Evolutionary conservation across 1,140 invertebrate species (phyloP).

Genomic region (Procambarus clarkii): DNA sequence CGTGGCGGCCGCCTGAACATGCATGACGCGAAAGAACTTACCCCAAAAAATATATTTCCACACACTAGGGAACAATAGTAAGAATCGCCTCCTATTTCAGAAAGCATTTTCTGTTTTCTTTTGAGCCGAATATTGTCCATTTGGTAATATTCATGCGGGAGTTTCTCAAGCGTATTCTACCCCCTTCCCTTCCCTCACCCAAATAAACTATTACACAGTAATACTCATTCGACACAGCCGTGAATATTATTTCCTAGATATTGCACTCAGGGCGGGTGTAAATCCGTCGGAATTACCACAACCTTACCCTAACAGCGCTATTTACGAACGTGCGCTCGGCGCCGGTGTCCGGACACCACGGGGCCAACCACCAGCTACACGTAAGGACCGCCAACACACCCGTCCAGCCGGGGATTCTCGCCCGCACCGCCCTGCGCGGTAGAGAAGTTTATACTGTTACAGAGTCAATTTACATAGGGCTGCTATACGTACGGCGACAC

Average conservation of each 20-base stretch:
- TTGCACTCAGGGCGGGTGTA: conserved; percentile 70
- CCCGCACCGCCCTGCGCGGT: conserved; percentile 31
- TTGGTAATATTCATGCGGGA: conserved; percentile 50
- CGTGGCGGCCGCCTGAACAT: not conserved
- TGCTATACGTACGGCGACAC: conserved; percentile 72
- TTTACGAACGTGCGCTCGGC: conserved; percentile 56
- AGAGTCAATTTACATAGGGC: conserved; percentile 73
- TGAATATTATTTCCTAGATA: conserved; percentile 60
- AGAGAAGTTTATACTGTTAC: conserved; percentile 67
- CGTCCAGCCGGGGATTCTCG: conserved; percentile 30
- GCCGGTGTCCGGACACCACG: conserved; percentile 14
- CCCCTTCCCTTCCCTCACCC: not conserved
- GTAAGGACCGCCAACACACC: conserved; percentile 1
- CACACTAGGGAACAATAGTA: not conserved
- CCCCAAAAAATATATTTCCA: not conserved
- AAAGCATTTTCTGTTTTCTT: conserved; percentile 45
- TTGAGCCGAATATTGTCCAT: conserved; percentile 33
- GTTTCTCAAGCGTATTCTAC: conserved; percentile 31
- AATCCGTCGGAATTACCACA: conserved; percentile 65
- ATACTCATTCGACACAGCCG: conserved; percentile 71
- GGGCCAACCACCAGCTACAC: not conserved
- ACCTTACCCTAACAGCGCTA: conserved; percentile 61
- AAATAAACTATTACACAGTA: conserved; percentile 71
- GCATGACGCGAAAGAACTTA: not conserved
- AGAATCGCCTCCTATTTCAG: conserved; percentile 59